phyloP scores from a whole-genome alignment of 2,797 vertebrate species.

The Tolypeutes matacus region DNA sequence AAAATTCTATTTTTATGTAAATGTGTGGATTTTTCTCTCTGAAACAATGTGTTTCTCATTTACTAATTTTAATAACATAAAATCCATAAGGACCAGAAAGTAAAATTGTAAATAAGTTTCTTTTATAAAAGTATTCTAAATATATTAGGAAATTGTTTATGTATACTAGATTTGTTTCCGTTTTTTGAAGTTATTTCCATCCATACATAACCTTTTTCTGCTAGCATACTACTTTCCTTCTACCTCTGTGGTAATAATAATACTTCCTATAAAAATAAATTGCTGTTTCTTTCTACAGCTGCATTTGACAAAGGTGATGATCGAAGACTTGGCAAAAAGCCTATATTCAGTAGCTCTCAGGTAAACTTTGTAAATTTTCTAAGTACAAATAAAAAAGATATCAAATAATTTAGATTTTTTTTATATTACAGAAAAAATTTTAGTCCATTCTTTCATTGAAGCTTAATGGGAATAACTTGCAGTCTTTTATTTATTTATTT shows the following conservation, averaged over 20 bases:
- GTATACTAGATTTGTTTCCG: constrained; percentile 55
- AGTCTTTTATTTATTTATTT: too few species aligned
- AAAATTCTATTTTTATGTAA: constrained; percentile 60
- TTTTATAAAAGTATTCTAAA: constrained; percentile 40
- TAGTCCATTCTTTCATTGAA: constrained; percentile 51
- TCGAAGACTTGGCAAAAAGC: constrained; percentile 95
- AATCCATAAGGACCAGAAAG: neutral
- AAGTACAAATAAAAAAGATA: constrained; percentile 48
- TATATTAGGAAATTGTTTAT: constrained; percentile 48
- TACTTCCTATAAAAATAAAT: constrained; percentile 77
- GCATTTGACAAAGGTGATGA: constrained; percentile 97
- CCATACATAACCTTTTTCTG: constrained; percentile 64
- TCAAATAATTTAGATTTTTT: constrained; percentile 52
- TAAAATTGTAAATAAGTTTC: constrained; percentile 23
- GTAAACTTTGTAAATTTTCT: constrained; percentile 86
- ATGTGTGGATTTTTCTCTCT: constrained; percentile 54
- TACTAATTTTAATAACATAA: constrained; percentile 47
- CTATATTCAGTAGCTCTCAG: constrained; percentile 95
- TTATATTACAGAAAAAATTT: constrained; percentile 56
- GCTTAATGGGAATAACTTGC: constrained; percentile 49
- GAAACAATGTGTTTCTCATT: constrained; percentile 32
- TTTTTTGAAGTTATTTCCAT: constrained; percentile 66
- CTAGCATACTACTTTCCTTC: constrained; percentile 43
- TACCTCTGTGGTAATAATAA: constrained; percentile 68
- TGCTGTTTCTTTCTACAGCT: constrained; percentile 88